Base-by-base conservation (phyloP, 2,888 invertebrate species). In the Ferdinandea cuprea region DNA sequence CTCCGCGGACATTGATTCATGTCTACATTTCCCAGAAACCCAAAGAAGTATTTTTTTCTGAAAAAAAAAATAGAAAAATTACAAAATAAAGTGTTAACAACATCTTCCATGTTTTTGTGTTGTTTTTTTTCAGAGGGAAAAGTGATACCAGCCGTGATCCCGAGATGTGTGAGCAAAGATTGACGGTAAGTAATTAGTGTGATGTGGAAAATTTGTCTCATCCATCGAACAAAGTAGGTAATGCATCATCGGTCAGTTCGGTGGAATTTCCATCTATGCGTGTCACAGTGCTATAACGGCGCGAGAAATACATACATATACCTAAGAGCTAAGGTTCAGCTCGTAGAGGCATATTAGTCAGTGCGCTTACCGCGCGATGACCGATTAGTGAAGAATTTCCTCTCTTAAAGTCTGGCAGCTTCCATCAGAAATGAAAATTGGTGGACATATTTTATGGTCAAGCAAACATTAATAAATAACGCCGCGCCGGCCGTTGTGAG, bases 361-460 rank as follows among this genome's bases (percentile, higher is more conserved):
- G 79, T n/a, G n/a, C 63, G 76, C 74, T 15, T 40, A 48, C 25
- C 65, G 15, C 65, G 15, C 30, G 69, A 65, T 72, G 83, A 83
- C 72, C 83, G 63, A 83, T 78, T 77, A 77, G 66, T 68, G 35
- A 56, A 42, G 72, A 78, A 83, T 83, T 40, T 40, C 5, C 66
- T 81, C 83, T 83, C 78, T 78, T 72, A 68, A 40, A 68, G 56
- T 35, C 72, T 83, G 78, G 73, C 83, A 83, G 77, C 77, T 44
- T 83, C 81, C 81, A 72, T 77, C 81, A 73, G 83, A 78, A 73
- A 72, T 83, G 68, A 78, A 83, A 78, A 83, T 83, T 78, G 83
- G 83, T 83, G 78, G 83, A 83, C 78, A 73, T 78, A 46, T 63
- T 58, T 78, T 78, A 78, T 58, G 78, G 63, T 68, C 78, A 83